These are phyloP conservation scores for Microplitis mediator DNA, from an alignment of 1,140 invertebrate species.

Conservation along the genomic window DNA sequence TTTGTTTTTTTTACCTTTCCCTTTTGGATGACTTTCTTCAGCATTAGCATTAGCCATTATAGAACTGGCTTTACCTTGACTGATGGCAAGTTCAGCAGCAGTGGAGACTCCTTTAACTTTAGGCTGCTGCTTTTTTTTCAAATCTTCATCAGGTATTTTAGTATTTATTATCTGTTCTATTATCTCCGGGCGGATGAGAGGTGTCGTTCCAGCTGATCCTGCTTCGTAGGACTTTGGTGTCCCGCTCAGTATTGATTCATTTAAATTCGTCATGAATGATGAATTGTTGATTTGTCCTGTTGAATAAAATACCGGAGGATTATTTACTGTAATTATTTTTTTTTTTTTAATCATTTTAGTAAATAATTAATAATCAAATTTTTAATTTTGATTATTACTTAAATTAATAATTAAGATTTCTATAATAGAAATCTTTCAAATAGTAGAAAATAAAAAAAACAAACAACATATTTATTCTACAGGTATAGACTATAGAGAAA, in stretches of 20 bases:
- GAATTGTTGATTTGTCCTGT: constrained; percentile 56
- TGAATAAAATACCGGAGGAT: constrained; percentile 55
- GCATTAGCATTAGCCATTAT: constrained; percentile 67
- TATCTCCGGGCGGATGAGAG: constrained; percentile 57
- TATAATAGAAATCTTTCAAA: too few species aligned
- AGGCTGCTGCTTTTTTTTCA: constrained; percentile 65
- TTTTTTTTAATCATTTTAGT: neutral
- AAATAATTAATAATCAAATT: too few species aligned
- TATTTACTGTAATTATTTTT: constrained; percentile 39
- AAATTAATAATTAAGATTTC: too few species aligned
- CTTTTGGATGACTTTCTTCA: constrained; percentile 68
- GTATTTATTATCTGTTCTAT: constrained; percentile 66
- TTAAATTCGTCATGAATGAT: constrained; percentile 48
- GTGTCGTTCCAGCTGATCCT: constrained; percentile 36
- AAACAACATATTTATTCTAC: too few species aligned
- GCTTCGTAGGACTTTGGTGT: constrained; percentile 54
- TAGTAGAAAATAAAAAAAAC: too few species aligned
- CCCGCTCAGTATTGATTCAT: constrained; percentile 54
- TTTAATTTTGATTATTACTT: too few species aligned
- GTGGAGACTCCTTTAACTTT: constrained; percentile 69
- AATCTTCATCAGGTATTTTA: constrained; percentile 69
- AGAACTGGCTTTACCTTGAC: constrained; percentile 60
- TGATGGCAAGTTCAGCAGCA: constrained; percentile 59
- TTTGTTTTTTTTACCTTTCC: constrained; percentile 72
- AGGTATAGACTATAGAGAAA: too few species aligned